Percentiles rank a stretch among this genome's conserved stretches.
Evolutionary conservation across 2,797 vertebrate genomes (phyloP).

Genomic region (Bovichtus diacanthus): DNA sequence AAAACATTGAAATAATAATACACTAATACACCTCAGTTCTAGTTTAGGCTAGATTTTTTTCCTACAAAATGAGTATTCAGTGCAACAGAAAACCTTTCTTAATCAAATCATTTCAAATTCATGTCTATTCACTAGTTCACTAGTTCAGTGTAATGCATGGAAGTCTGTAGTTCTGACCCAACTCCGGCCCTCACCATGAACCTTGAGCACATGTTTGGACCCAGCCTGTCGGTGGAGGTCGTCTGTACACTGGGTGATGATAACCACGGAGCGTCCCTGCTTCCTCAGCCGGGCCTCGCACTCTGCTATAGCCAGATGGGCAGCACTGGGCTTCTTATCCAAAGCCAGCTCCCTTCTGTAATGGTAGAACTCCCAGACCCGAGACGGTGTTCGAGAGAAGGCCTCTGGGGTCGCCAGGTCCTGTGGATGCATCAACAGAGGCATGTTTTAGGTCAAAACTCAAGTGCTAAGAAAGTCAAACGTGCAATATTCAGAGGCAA

Average conservation of each 20-base stretch:
- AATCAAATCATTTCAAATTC: background rate
- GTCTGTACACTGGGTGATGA: constrained; percentile 96
- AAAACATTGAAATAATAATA: background rate
- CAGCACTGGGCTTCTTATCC: constrained; percentile 88
- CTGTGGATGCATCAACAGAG: constrained; percentile 72
- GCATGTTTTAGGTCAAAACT: constrained; percentile 11
- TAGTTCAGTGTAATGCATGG: background rate
- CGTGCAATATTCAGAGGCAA: background rate
- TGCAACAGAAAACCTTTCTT: background rate
- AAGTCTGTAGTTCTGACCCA: background rate
- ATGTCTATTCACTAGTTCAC: background rate
- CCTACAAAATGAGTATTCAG: background rate
- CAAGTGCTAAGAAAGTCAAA: background rate
- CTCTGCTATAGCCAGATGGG: constrained; percentile 91
- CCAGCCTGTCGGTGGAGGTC: constrained; percentile 94
- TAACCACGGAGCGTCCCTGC: constrained; percentile 90
- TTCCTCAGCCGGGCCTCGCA: constrained; percentile 90
- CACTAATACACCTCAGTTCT: background rate
- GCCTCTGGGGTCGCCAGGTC: constrained; percentile 93
- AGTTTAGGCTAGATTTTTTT: background rate
- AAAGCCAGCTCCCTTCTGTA: constrained; percentile 91
- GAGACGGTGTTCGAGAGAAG: constrained; percentile 92
- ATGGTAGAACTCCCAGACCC: constrained; percentile 98
- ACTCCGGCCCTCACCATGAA: constrained; percentile 89
- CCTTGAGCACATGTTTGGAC: constrained; percentile 91